Evolutionary conservation across 2,113 vertebrate genomes (phyloP).

Genomic region (Athene cunicularia): DNA sequence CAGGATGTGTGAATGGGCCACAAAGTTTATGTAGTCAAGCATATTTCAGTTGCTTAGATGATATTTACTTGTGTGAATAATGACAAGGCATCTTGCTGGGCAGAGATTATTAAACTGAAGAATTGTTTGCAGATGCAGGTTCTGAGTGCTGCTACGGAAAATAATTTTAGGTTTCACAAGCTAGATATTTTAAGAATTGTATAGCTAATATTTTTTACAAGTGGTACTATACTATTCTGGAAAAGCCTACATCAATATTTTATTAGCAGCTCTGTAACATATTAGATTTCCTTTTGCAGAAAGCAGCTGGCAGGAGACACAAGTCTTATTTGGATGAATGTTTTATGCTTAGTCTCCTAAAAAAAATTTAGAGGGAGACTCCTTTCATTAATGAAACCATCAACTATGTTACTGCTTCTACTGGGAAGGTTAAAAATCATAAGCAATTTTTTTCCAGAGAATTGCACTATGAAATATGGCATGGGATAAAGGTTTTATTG

Average conservation of each 20-base stretch:
- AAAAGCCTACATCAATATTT: constrained; percentile 74
- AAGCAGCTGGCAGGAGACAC: constrained; percentile 49
- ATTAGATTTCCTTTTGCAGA: constrained; percentile 65
- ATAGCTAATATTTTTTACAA: constrained; percentile 54
- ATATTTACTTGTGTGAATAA: neutral
- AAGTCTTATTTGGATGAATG: constrained; percentile 70
- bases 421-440: constrained; percentile 21
- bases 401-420: constrained; percentile 19
- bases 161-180: neutral
- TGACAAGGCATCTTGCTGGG: neutral
- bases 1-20: neutral
- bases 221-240: constrained; percentile 36
- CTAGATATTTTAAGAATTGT: constrained; percentile 1
- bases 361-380: constrained; percentile 47
- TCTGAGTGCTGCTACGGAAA: neutral
- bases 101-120: neutral
- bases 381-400: constrained; percentile 56
- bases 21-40: neutral
- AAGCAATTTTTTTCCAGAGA: neutral
- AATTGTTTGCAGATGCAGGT: neutral
- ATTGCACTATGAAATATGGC: neutral
- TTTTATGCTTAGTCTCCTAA: constrained; percentile 62
- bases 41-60: neutral
- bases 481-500: neutral
- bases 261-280: constrained; percentile 64